Conservation (phyloP, 2,113 vertebrate genomes). For the Lates calcarifer region DNA sequence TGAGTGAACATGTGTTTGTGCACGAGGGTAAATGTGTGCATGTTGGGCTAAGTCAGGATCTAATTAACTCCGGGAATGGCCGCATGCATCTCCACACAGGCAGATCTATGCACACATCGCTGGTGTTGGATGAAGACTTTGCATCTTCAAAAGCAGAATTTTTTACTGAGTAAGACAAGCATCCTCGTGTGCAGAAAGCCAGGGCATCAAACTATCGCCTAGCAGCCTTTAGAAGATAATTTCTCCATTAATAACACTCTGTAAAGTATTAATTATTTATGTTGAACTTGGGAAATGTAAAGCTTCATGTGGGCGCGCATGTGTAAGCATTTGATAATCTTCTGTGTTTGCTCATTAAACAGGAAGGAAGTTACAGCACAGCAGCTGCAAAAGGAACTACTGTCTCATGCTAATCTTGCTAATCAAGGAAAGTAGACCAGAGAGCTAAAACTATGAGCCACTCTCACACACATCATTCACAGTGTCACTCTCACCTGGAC, state of each 20-base stretch:
- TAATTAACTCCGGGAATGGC: conserved; percentile 61
- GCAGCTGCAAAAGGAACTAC: conserved; percentile 28
- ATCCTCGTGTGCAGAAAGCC: conserved; percentile 2
- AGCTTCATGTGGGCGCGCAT: conserved; percentile 1
- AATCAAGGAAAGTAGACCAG: conserved; percentile 28
- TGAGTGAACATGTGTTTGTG: conserved; percentile 50
- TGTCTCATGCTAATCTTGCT: conserved; percentile 24
- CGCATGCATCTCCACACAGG: conserved; percentile 16
- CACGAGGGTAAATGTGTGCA: conserved; percentile 42
- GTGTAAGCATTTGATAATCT: conserved; percentile 35
- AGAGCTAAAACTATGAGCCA: conserved; percentile 18
- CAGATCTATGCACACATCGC: background rate
- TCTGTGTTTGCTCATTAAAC: conserved; percentile 44
- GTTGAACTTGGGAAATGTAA: conserved; percentile 41
- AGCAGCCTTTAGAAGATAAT: conserved; percentile 48
- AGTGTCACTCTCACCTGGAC: conserved; percentile 5
- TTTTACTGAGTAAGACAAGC: background rate
- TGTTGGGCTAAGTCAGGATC: conserved; percentile 51
- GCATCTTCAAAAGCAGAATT: background rate
- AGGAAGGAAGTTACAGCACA: conserved; percentile 28
- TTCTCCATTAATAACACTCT: conserved; percentile 51
- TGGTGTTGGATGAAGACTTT: conserved; percentile 27
- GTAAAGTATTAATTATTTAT: conserved; percentile 56
- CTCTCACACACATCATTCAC: background rate
- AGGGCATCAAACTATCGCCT: conserved; percentile 21